Evolutionary conservation across 2,797 vertebrate species (phyloP).

Genomic region (Taeniopygia guttata): DNA sequence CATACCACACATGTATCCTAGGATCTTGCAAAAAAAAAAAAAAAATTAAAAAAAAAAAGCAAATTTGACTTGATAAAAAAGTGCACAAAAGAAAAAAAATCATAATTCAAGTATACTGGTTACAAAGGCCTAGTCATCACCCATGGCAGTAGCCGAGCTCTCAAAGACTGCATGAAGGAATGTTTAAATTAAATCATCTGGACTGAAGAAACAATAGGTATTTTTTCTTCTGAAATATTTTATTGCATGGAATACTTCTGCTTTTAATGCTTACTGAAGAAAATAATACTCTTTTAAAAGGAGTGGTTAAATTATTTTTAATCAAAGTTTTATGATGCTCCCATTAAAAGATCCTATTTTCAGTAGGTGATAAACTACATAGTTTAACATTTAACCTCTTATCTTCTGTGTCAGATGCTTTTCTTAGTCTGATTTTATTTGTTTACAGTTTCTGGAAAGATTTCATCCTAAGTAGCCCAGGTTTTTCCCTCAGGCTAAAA

Average conservation of each 20-base stretch:
- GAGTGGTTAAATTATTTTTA: background rate
- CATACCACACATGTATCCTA: rapidly evolving
- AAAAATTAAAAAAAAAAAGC: background rate
- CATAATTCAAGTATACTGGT: rapidly evolving
- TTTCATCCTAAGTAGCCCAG: background rate
- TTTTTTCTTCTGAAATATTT: background rate
- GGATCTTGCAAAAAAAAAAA: background rate
- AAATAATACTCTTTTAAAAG: background rate
- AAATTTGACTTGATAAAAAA: background rate
- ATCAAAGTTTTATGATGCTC: background rate
- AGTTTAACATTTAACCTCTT: background rate
- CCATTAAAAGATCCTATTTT: background rate
- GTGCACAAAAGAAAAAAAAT: background rate
- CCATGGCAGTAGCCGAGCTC: background rate
- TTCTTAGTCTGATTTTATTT: background rate
- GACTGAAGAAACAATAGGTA: background rate
- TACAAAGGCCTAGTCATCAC: background rate
- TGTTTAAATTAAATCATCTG: background rate
- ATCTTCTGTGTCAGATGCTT: background rate
- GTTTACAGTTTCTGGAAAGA: background rate
- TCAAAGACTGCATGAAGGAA: background rate
- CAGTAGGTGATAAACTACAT: background rate
- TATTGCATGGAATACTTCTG: background rate
- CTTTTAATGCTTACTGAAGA: background rate
- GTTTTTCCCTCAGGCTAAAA: background rate